Percentiles rank a stretch among this genome's conserved stretches.
Evolutionary conservation across 1,140 invertebrate genomes (phyloP).

Genomic region (Conus ventricosus): DNA sequence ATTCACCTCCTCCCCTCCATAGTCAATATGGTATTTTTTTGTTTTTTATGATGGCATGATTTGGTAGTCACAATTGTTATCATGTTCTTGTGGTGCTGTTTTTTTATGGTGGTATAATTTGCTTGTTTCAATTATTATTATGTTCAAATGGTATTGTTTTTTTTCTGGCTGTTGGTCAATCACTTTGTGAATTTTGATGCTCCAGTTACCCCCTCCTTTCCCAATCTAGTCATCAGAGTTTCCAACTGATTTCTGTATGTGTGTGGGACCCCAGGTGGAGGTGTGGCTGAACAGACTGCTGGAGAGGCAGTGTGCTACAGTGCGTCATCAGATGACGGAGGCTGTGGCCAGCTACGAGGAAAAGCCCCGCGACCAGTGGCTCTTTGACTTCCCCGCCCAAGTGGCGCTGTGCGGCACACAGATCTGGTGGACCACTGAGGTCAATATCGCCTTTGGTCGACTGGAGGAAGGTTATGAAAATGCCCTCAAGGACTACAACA

Average conservation of each 20-base stretch:
- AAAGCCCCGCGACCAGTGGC: constrained; percentile 94
- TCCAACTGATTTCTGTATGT: not conserved
- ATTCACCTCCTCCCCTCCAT: no score
- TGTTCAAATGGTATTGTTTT: no score
- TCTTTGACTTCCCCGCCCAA: constrained; percentile 93
- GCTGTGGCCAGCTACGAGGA: constrained; percentile 93
- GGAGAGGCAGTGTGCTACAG: constrained; percentile 86
- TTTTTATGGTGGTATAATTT: no score
- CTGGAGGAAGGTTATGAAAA: constrained; percentile 97
- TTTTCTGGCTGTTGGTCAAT: no score
- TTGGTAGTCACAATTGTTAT: no score
- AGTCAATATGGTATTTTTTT: no score
- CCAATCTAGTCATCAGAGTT: no score
- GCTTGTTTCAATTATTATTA: no score
- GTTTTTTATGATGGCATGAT: no score
- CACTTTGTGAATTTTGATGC: no score
- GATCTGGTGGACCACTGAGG: constrained; percentile 98
- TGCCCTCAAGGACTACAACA: constrained; percentile 95
- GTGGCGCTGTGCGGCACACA: constrained; percentile 95
- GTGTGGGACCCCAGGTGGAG: constrained; percentile 81
- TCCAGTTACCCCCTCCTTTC: no score
- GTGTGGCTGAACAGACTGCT: constrained; percentile 93
- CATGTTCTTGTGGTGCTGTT: no score
- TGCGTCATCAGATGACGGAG: constrained; percentile 88
- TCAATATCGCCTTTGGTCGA: constrained; percentile 90